Evolutionary conservation across 2,797 vertebrate genomes (phyloP).

Genomic region (Nyctalus aviator): DNA sequence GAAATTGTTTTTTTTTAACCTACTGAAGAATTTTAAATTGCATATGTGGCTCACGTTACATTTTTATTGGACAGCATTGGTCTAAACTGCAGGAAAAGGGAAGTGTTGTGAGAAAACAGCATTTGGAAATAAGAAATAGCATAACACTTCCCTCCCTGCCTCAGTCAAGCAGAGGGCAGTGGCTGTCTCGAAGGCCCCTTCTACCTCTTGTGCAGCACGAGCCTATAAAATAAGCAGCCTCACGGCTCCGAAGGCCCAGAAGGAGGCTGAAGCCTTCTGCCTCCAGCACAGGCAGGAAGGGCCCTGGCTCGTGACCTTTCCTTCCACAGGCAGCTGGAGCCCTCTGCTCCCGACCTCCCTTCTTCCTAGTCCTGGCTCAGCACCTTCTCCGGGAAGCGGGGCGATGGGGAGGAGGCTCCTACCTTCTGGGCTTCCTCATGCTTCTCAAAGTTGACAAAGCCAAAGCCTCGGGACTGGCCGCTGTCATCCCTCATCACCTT

Average conservation of each 20-base stretch:
- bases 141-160: background rate
- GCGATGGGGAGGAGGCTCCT: constrained; percentile 71
- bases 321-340: background rate
- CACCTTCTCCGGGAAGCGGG: background rate
- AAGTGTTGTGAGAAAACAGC: background rate
- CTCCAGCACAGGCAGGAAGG: background rate
- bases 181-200: background rate
- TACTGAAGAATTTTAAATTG: background rate
- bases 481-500: constrained; percentile 95
- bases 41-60: background rate
- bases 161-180: background rate
- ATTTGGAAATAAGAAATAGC: background rate
- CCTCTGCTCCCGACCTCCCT: background rate
- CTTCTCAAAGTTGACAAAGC: constrained; percentile 97
- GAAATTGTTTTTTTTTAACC: background rate
- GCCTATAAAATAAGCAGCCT: background rate
- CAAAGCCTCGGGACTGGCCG: constrained; percentile 94
- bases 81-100: background rate
- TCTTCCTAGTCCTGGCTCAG: background rate
- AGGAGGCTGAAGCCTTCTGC: background rate
- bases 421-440: constrained; percentile 98
- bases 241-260: background rate
- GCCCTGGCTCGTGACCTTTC: background rate
- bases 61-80: background rate
- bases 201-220: background rate